A percentile compares a stretch with the other conserved stretches of the same genome.
These are phyloP conservation scores for Fistularia tabacaria DNA, from an alignment of 2,797 vertebrate genomes.

Conservation along the genomic window DNA sequence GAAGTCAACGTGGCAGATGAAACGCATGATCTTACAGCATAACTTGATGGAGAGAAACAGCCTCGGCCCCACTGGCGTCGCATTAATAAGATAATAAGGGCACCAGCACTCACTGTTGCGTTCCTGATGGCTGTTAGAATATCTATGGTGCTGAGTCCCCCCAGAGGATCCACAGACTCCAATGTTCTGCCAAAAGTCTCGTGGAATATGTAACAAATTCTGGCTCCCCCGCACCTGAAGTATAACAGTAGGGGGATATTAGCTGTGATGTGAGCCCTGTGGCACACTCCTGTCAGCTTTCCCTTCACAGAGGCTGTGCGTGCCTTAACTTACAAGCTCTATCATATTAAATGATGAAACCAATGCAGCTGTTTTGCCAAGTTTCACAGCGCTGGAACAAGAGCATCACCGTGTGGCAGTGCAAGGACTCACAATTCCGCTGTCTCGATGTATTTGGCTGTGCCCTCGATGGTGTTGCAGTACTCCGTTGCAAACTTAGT, in stretches of 20 bases:
- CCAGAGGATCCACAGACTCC: slow-evolving; percentile 96
- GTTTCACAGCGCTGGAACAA: slow-evolving; percentile 21
- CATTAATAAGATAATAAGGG: not conserved
- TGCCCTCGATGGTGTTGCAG: slow-evolving; percentile 99
- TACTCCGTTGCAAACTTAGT: slow-evolving; percentile 98
- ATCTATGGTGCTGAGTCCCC: slow-evolving; percentile 96
- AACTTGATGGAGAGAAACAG: too few relatives aligned
- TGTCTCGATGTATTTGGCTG: slow-evolving; percentile 98
- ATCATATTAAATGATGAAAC: slow-evolving; percentile 59
- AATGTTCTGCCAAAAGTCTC: slow-evolving; percentile 97
- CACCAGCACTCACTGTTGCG: slow-evolving; percentile 82
- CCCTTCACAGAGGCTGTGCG: slow-evolving; percentile 41
- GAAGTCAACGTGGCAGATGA: not conserved
- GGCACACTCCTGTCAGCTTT: slow-evolving; percentile 41
- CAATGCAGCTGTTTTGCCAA: slow-evolving; percentile 26
- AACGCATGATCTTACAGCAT: slow-evolving; percentile 2
- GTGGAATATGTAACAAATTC: slow-evolving; percentile 99
- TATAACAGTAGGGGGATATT: slow-evolving; percentile 42
- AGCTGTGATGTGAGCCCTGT: slow-evolving; percentile 40
- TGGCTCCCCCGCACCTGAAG: slow-evolving; percentile 92
- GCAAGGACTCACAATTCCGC: slow-evolving; percentile 88
- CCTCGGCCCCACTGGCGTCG: too few relatives aligned
- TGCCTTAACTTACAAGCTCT: slow-evolving; percentile 56
- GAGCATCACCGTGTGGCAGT: slow-evolving; percentile 54
- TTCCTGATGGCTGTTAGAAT: slow-evolving; percentile 98